phyloP scores from a whole-genome alignment of 2,888 invertebrate genomes.

The Alcis repandata region DNA sequence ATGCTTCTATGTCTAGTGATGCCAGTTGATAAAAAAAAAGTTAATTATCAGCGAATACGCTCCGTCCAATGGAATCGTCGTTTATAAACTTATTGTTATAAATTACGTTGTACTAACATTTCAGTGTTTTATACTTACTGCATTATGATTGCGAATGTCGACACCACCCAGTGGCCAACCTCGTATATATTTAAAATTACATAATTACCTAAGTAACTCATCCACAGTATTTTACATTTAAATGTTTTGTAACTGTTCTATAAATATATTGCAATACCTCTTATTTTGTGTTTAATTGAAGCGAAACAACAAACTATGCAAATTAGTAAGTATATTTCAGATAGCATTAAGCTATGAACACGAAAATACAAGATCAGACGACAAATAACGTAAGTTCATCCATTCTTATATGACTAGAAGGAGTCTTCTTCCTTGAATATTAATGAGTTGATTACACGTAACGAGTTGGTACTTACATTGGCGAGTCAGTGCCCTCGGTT shows the following conservation, averaged over 20 bases:
- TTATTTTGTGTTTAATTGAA: constrained; percentile 58
- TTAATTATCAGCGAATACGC: constrained; percentile 68
- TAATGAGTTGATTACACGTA: too few species aligned
- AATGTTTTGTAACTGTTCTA: constrained; percentile 68
- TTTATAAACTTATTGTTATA: constrained; percentile 39
- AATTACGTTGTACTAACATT: constrained; percentile 32
- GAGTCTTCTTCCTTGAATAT: too few species aligned
- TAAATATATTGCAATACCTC: constrained; percentile 68
- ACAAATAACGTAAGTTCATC: neutral
- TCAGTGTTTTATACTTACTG: constrained; percentile 5
- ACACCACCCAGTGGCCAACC: constrained; percentile 55
- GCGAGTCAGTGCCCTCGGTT: too few species aligned
- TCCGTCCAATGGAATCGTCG: constrained; percentile 76
- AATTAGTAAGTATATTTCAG: constrained; percentile 26
- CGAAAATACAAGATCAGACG: neutral
- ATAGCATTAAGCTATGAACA: neutral
- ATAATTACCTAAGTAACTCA: constrained; percentile 40
- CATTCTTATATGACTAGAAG: neutral
- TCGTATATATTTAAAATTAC: constrained; percentile 36
- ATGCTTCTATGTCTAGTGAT: constrained; percentile 57
- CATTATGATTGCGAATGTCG: constrained; percentile 34
- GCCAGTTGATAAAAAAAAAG: constrained; percentile 43
- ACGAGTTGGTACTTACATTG: too few species aligned
- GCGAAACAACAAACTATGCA: constrained; percentile 17
- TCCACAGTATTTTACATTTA: constrained; percentile 65